These are phyloP conservation scores for Amazonetta brasiliensis DNA, from an alignment of 2,797 vertebrate genomes.

Conservation along the genomic window DNA sequence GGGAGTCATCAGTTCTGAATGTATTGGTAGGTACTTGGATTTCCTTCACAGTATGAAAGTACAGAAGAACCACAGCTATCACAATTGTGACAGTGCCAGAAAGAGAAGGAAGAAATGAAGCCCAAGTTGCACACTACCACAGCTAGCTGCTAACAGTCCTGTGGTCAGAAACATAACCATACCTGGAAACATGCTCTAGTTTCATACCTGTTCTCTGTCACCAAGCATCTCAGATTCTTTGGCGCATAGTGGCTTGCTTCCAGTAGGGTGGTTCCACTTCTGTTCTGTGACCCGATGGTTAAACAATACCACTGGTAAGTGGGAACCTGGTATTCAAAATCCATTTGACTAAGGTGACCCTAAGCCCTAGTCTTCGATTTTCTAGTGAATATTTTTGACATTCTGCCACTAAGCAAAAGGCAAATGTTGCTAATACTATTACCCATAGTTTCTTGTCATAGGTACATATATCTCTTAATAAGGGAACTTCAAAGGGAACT, in stretches of 20 bases:
- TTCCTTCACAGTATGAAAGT: background rate
- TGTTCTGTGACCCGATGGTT: background rate
- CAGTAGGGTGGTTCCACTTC: background rate
- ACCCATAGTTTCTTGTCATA: too few species aligned
- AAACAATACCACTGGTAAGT: background rate
- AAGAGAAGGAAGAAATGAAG: background rate
- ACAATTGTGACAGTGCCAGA: background rate
- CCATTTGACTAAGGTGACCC: background rate
- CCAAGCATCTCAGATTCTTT: background rate
- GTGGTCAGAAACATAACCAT: background rate
- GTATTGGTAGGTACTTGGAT: background rate
- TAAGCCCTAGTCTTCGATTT: background rate
- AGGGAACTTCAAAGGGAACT: too few species aligned
- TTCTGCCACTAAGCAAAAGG: background rate
- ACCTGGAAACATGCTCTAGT: background rate
- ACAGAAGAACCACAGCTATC: background rate
- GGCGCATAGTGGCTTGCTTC: background rate
- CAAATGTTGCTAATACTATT: background rate
- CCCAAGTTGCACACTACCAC: background rate
- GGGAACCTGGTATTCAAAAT: background rate
- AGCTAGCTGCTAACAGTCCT: background rate
- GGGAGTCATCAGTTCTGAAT: background rate
- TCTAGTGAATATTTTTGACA: background rate
- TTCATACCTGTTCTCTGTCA: background rate
- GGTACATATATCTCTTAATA: too few species aligned